A percentile compares a stretch with the other conserved stretches of the same genome.
These are phyloP conservation scores for Trinectes maculatus DNA, from an alignment of 2,113 vertebrate species.

Conservation along the genomic window DNA sequence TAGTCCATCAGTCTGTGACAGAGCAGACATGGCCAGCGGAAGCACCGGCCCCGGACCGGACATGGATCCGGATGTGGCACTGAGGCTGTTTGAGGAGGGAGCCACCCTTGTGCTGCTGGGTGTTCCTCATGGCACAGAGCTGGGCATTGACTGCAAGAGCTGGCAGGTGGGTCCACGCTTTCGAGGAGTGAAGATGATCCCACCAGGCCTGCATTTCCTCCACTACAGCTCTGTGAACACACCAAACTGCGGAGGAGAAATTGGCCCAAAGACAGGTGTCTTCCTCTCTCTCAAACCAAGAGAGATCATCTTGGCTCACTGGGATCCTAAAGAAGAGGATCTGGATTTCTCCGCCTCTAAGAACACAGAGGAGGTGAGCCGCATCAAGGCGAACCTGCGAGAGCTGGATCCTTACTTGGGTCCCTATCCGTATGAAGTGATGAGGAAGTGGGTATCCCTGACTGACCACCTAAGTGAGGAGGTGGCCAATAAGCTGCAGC, in stretches of 20 bases:
- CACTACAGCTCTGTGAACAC: conserved; percentile 86
- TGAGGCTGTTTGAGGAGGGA: conserved; percentile 91
- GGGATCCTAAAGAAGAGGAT: conserved; percentile 86
- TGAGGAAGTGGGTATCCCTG: conserved; percentile 94
- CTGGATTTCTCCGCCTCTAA: conserved; percentile 82
- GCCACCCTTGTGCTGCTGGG: conserved; percentile 89
- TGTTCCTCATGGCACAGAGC: conserved; percentile 90
- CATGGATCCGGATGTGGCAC: conserved; percentile 89
- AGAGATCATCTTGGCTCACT: conserved; percentile 85
- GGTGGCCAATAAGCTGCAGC: conserved; percentile 83
- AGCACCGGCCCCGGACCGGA: conserved; percentile 49
- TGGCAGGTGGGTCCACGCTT: conserved; percentile 94
- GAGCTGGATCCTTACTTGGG: conserved; percentile 90
- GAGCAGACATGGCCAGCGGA: conserved; percentile 61
- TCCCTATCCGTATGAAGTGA: conserved; percentile 90
- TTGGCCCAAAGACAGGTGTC: conserved; percentile 88
- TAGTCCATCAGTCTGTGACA: neutral
- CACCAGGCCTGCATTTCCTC: conserved; percentile 93
- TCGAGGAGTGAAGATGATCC: conserved; percentile 95
- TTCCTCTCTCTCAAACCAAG: conserved; percentile 87
- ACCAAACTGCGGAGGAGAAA: conserved; percentile 75
- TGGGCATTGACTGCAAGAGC: conserved; percentile 92
- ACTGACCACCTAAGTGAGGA: conserved; percentile 85
- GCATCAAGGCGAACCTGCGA: conserved; percentile 80
- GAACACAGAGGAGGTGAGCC: conserved; percentile 82